phyloP scores from a whole-genome alignment of 2,888 invertebrate genomes.

The Piscicola geometra region DNA sequence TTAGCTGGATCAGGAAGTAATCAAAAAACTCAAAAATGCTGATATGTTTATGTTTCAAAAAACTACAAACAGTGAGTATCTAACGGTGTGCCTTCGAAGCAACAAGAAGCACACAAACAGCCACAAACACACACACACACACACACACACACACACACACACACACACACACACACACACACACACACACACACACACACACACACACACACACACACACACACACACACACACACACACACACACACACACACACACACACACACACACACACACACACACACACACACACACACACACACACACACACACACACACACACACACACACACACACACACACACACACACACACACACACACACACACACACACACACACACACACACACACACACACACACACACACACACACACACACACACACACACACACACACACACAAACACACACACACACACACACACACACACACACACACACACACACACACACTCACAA shows the following conservation, averaged over 20 bases:
- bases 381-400: slow-evolving; percentile 17
- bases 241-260: slow-evolving; percentile 1
- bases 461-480: not conserved
- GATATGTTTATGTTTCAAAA: not conserved
- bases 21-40: not conserved
- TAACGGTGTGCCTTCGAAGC: too few relatives aligned
- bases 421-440: slow-evolving; percentile 20
- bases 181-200: slow-evolving; percentile 8
- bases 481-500: slow-evolving; percentile 49
- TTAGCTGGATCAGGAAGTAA: too few relatives aligned
- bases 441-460: slow-evolving; percentile 3
- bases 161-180: not conserved
- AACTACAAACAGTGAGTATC: too few relatives aligned
- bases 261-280: slow-evolving; percentile 9
- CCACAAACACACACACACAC: not conserved
- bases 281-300: not conserved
- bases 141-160: not conserved
- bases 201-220: slow-evolving; percentile 15
- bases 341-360: slow-evolving; percentile 24
- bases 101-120: too few relatives aligned
- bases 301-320: slow-evolving; percentile 3
- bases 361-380: slow-evolving; percentile 23
- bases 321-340: slow-evolving; percentile 27
- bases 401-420: slow-evolving; percentile 22
- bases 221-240: slow-evolving; percentile 14